Evolutionary conservation across 2,113 vertebrate genomes (phyloP).

Genomic region (Casuarius casuarius): DNA sequence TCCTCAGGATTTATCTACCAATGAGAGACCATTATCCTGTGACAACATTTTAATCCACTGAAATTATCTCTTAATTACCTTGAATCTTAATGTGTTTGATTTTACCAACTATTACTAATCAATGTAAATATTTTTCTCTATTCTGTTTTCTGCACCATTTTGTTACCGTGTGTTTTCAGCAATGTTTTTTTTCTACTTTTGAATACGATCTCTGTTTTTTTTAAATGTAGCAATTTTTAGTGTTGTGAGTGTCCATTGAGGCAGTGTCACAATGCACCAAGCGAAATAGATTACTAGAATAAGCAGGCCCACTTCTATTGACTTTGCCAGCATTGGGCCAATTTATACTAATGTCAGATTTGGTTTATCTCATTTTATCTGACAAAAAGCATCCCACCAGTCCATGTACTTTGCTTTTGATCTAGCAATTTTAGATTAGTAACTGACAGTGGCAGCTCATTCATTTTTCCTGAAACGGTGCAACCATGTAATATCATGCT

Average conservation of each 20-base stretch:
- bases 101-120: not conserved
- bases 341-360: not conserved
- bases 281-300: not conserved
- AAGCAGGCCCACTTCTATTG: not conserved
- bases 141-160: not conserved
- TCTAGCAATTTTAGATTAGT: not conserved
- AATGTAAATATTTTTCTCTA: not conserved
- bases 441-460: not conserved
- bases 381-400: not conserved
- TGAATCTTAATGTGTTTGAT: slow-evolving; percentile 2
- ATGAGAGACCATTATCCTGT: not conserved
- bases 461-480: not conserved
- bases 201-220: not conserved
- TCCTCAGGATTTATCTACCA: not conserved
- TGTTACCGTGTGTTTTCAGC: not conserved
- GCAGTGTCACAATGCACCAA: not conserved
- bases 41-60: slow-evolving; percentile 16
- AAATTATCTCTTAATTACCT: not conserved
- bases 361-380: slow-evolving; percentile 7
- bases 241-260: not conserved
- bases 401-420: not conserved
- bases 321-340: not conserved
- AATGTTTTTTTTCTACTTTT: not conserved
- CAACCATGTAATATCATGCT: not conserved
- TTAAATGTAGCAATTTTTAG: not conserved